Percentiles rank a stretch among this genome's conserved stretches.
These are phyloP conservation scores for Enteromius thamalakanensis DNA, from an alignment of 2,797 vertebrate species.

Conservation along the genomic window DNA sequence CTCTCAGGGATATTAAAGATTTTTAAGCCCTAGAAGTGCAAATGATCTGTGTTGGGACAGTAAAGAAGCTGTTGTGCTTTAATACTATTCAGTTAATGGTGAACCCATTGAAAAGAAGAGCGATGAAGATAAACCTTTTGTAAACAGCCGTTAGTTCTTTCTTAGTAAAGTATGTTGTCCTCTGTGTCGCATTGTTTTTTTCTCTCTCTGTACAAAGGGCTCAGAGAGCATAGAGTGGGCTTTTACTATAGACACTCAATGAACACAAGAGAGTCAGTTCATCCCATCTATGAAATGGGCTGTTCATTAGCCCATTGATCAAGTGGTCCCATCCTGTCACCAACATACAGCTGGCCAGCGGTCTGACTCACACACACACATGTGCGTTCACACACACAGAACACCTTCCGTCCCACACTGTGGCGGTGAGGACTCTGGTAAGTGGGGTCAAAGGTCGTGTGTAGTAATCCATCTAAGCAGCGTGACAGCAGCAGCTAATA, in stretches of 20 bases:
- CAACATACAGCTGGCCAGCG: slow-evolving; percentile 80
- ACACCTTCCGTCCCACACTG: slow-evolving; percentile 69
- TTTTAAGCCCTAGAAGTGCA: slow-evolving; percentile 46
- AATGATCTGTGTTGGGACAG: slow-evolving; percentile 38
- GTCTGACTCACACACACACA: slow-evolving; percentile 62
- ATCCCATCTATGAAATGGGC: slow-evolving; percentile 80
- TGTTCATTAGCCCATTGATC: slow-evolving; percentile 86
- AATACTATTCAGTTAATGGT: slow-evolving; percentile 37
- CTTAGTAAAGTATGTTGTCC: slow-evolving; percentile 23
- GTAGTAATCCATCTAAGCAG: slow-evolving; percentile 87
- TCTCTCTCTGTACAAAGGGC: slow-evolving; percentile 40
- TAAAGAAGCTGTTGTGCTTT: slow-evolving; percentile 37
- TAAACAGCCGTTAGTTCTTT: slow-evolving; percentile 38
- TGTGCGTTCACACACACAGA: slow-evolving; percentile 51
- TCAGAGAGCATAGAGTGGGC: slow-evolving; percentile 40
- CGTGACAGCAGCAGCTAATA: slow-evolving; percentile 85
- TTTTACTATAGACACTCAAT: slow-evolving; percentile 53
- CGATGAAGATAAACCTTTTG: slow-evolving; percentile 40
- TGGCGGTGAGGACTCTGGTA: slow-evolving; percentile 73
- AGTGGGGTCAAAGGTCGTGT: slow-evolving; percentile 83
- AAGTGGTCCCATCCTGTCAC: slow-evolving; percentile 84
- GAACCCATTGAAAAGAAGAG: slow-evolving; percentile 23
- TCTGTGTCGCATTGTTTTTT: slow-evolving; percentile 13
- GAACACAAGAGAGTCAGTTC: slow-evolving; percentile 70
- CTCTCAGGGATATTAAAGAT: slow-evolving; percentile 59